Evolutionary conservation across 2,888 invertebrate genomes (phyloP), one percentile per base, ranked within the genome.

Genomic region (Drosophila affinis): DNA sequence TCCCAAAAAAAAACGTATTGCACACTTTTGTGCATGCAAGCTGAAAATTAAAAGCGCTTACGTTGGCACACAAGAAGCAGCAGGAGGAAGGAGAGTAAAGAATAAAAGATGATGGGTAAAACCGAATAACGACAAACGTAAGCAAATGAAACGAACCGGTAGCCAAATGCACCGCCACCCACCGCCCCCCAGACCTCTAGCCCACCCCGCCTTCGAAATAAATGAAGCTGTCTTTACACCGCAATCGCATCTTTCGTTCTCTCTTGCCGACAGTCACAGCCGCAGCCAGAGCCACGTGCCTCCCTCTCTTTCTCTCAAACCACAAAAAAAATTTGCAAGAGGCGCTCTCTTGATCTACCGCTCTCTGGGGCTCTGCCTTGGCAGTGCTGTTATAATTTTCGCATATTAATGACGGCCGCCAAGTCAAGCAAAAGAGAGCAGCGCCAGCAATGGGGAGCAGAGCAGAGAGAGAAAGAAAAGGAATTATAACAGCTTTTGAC

Each of bases 11-110:
- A 10, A 32, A 82, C 86, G 87, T 87, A 87, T 87, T 87, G 87
- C 87, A 87, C 81, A 87, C 79, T 87, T 87, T 80, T 84, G 83
- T 83, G 89, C 87, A 87, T 89, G 89, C 79, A 81, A 85, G 89
- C 89, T 88, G 83, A 87, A 88, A 87, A 88, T 87, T 87, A 85
- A 88, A 88, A 87, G 79, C 80, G 85, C 87, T 86, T 87, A 87
- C 84, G 76, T 77, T 84, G 74, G 73, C 82, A 58, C 69, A 78
- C 78, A 72, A 45, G 71, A 71, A 73, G 67, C 51, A 65, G 32
- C 0, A 3, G 10, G 71, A 62, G 46, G 27, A 27, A 7, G 7
- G 29, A 2, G 9, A 29, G 29, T 2, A 61, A 55, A 12, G 5
- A 9, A 32, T 59, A 69, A 71, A 51, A 10, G 48, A 53, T 24